phyloP scores from a whole-genome alignment of 37 sponge, comb jelly and placozoan species.

The Petrosia ficiformis region DNA sequence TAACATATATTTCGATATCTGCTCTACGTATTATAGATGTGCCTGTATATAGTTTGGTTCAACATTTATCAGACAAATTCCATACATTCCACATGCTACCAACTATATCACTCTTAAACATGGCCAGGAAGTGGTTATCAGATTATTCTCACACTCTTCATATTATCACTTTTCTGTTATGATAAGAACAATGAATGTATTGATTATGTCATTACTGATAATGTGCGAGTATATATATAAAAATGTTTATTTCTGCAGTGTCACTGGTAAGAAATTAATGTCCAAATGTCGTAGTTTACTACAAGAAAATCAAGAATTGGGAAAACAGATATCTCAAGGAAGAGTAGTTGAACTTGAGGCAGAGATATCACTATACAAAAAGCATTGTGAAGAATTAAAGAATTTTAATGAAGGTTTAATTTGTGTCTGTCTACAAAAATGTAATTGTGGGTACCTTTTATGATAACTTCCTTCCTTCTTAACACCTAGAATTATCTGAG shows the following conservation, averaged over 20 bases:
- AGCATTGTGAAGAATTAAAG: slow-evolving; percentile 76
- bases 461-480: neutral
- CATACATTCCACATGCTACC: no score
- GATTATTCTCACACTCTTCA: no score
- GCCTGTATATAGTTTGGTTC: no score
- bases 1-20: no score
- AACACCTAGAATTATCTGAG: slow-evolving; percentile 66
- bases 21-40: no score
- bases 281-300: slow-evolving; percentile 85
- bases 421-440: neutral
- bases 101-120: no score
- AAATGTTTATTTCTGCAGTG: slow-evolving; percentile 56
- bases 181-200: no score
- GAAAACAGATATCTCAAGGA: slow-evolving; percentile 94
- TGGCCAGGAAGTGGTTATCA: no score
- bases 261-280: slow-evolving; percentile 91
- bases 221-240: no score
- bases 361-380: slow-evolving; percentile 90
- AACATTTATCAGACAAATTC: no score
- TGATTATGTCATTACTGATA: no score
- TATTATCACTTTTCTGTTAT: no score
- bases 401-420: slow-evolving; percentile 48
- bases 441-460: neutral
- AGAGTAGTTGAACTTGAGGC: slow-evolving; percentile 89
- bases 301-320: slow-evolving; percentile 93